Evolutionary conservation across 2,888 invertebrate genomes (phyloP), one percentile per base, ranked within the genome.

Genomic region (Drosophila leonis): DNA sequence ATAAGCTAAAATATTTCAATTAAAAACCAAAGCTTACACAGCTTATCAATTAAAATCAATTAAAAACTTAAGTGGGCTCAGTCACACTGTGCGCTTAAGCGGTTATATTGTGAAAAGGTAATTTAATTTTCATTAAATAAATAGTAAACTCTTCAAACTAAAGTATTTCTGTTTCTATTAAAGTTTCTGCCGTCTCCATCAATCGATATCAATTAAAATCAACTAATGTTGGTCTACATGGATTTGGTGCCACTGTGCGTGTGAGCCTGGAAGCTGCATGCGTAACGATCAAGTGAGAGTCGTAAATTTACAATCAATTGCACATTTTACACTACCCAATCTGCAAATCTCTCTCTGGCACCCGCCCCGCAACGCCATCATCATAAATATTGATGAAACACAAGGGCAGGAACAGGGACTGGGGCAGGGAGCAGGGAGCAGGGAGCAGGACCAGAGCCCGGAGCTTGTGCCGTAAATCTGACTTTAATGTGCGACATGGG

Each of bases 321-420:
- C 56, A 76, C 80, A 77, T 75, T 77, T 77, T 79, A 70, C 77
- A 77, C 75, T 69, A 59, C 60, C 69, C 68, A 79, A 62, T 52
- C 54, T 44, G 42, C 37, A 57, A 77, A 67, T 54, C 65, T 35
- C 52, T 35, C 33, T 29, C 24, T 39, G 49, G 18, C 49, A 57
- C 65, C 69, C 55, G 63, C 71, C 63, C 59, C 18, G 51, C 49
- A 49, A 39, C 65, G 49, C 52, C 73, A 80, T 86, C 76, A 71
- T 65, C 87, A 86, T 86, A 77, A 89, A 89, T 86, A 87, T 89
- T 78, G 74, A 61, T 83, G 83, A 42, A 66, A 52, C 55, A 27
- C 56, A 61, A 44, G 51, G 41, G n/a, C 55, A 27, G 31, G 61
- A 27, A 8, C 13, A 24, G 33, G 59, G 56, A 3, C 10, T 6